Conservation (phyloP, 2,797 vertebrate species). For the Coilia nasus region DNA sequence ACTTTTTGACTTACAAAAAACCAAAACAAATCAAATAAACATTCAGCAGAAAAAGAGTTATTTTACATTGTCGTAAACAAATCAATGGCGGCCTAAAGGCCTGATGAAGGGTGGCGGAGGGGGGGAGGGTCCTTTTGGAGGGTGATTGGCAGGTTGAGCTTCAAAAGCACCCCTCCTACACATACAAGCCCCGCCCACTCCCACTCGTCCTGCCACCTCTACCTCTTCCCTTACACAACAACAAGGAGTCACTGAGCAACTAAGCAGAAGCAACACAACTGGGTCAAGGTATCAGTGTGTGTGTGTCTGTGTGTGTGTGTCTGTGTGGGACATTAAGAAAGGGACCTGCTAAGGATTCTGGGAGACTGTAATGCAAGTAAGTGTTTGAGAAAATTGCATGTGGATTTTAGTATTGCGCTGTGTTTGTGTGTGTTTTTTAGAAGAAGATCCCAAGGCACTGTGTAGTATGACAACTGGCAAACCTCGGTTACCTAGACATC, state of each 20-base stretch:
- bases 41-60: slow-evolving; percentile 63
- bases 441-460: slow-evolving; percentile 86
- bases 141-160: neutral
- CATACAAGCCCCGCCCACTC: neutral
- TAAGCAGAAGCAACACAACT: slow-evolving; percentile 16
- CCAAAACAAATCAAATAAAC: slow-evolving; percentile 52
- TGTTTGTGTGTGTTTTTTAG: slow-evolving; percentile 49
- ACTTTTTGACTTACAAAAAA: slow-evolving; percentile 59
- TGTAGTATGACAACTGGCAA: slow-evolving; percentile 77
- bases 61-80: slow-evolving; percentile 73
- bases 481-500: slow-evolving; percentile 70
- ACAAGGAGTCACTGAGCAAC: slow-evolving; percentile 11
- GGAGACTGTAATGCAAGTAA: neutral
- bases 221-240: slow-evolving; percentile 49
- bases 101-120: slow-evolving; percentile 42
- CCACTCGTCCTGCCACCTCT: neutral
- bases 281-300: neutral
- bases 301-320: neutral
- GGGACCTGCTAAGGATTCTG: neutral
- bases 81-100: slow-evolving; percentile 60
- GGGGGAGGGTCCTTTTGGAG: neutral
- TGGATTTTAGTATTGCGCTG: neutral
- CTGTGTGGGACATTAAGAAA: neutral
- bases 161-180: neutral
- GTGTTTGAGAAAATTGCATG: neutral